Conservation (phyloP, 2,888 invertebrate genomes). For the Chrysolina haemoptera region DNA sequence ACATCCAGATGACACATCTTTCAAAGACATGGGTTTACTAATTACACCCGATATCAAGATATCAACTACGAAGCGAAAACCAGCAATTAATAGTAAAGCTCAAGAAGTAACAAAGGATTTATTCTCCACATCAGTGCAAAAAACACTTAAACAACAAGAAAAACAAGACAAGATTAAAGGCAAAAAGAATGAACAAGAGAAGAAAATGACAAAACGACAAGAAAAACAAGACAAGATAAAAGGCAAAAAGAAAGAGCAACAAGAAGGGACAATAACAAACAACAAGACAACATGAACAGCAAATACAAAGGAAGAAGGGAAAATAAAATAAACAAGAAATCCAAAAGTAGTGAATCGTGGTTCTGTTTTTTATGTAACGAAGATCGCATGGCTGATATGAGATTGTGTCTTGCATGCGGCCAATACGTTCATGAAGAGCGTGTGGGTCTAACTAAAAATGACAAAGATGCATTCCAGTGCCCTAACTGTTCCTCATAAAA, state of each 20-base stretch:
- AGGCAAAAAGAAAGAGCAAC: constrained; percentile 29
- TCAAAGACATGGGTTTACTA: constrained; percentile 13
- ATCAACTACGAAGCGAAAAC: constrained; percentile 28
- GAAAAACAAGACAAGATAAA: constrained; percentile 19
- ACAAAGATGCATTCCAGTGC: constrained; percentile 32
- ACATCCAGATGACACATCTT: constrained; percentile 20
- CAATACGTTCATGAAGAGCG: constrained; percentile 51
- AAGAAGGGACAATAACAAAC: constrained; percentile 23
- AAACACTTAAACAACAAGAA: background rate
- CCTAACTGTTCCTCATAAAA: constrained; percentile 9
- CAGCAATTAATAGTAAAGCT: constrained; percentile 15
- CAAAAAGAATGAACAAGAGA: constrained; percentile 30
- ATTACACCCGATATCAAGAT: constrained; percentile 4
- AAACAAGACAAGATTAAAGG: constrained; percentile 17
- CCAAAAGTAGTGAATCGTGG: constrained; percentile 49
- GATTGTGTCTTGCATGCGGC: background rate
- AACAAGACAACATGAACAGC: constrained; percentile 21
- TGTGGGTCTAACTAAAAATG: constrained; percentile 51
- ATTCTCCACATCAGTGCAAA: too few relatives aligned
- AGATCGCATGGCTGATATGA: constrained; percentile 23
- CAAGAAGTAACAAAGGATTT: constrained; percentile 22
- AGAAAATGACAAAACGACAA: constrained; percentile 12
- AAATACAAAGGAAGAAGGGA: constrained; percentile 50
- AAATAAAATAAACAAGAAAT: constrained; percentile 38
- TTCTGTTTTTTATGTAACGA: constrained; percentile 46